These are phyloP conservation scores for Megalopta genalis DNA, from an alignment of 1,140 invertebrate species.

Conservation along the genomic window DNA sequence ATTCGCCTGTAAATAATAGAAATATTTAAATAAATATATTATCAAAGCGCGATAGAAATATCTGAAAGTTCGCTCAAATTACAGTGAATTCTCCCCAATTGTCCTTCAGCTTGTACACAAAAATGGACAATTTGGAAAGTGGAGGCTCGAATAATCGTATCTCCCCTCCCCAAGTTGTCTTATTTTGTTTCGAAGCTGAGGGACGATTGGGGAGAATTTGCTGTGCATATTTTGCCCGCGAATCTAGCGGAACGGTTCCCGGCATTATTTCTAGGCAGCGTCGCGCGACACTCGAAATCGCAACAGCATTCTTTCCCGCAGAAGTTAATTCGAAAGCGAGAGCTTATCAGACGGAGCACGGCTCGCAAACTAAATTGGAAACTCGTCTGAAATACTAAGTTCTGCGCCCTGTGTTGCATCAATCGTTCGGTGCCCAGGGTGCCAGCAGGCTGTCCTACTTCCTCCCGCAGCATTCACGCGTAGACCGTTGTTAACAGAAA, in stretches of 20 bases:
- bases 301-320: not conserved
- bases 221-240: not conserved
- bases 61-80: too few species aligned
- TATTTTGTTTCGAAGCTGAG: too few species aligned
- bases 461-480: not conserved
- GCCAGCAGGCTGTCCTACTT: constrained; percentile 32
- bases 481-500: constrained; percentile 39
- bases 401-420: not conserved
- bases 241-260: not conserved
- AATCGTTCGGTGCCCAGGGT: constrained; percentile 3
- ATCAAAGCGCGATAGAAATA: too few species aligned
- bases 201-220: too few species aligned
- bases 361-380: constrained; percentile 27
- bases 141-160: too few species aligned
- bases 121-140: too few species aligned
- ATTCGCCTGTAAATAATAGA: too few species aligned
- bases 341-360: not conserved
- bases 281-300: not conserved
- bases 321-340: not conserved
- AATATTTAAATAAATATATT: too few species aligned
- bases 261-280: not conserved
- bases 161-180: too few species aligned
- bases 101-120: too few species aligned
- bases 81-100: too few species aligned
- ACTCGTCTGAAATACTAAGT: constrained; percentile 26